These are phyloP conservation scores for Masticophis lateralis DNA, from an alignment of 2,797 vertebrate species.

Conservation along the genomic window DNA sequence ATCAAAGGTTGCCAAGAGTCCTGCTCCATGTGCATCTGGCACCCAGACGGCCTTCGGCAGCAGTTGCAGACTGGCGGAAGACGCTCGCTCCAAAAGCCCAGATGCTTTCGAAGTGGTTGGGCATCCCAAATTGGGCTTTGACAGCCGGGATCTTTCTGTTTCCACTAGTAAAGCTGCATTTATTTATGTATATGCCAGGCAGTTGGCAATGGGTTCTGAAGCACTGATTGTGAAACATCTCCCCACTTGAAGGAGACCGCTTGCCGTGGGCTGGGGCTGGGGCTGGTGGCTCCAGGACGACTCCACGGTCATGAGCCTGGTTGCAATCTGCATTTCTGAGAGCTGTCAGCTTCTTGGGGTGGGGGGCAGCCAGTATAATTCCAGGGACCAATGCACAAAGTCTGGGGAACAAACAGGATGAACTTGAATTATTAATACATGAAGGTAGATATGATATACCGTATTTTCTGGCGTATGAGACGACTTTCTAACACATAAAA, in stretches of 20 bases:
- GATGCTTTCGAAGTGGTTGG: not conserved
- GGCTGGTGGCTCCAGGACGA: not conserved
- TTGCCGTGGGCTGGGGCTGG: not conserved
- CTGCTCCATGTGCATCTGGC: conserved; percentile 66
- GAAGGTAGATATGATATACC: too few species aligned
- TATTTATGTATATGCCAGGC: not conserved
- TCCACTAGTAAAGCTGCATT: not conserved
- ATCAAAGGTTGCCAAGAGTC: conserved; percentile 65
- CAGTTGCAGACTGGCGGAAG: not conserved
- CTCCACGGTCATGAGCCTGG: not conserved
- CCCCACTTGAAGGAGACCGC: not conserved
- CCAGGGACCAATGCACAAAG: not conserved
- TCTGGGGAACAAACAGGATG: too few species aligned
- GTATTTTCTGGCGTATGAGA: too few species aligned
- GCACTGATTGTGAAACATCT: not conserved
- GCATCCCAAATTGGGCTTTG: not conserved
- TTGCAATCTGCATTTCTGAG: not conserved
- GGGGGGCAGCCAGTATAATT: not conserved
- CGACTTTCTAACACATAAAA: too few species aligned
- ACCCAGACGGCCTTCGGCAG: conserved; percentile 58
- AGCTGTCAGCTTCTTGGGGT: not conserved
- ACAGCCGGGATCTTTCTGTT: not conserved
- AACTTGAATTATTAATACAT: too few species aligned
- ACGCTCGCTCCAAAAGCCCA: not conserved
- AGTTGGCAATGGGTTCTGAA: not conserved